phyloP scores from a whole-genome alignment of 2,113 vertebrate genomes.

The Octodon degus region DNA sequence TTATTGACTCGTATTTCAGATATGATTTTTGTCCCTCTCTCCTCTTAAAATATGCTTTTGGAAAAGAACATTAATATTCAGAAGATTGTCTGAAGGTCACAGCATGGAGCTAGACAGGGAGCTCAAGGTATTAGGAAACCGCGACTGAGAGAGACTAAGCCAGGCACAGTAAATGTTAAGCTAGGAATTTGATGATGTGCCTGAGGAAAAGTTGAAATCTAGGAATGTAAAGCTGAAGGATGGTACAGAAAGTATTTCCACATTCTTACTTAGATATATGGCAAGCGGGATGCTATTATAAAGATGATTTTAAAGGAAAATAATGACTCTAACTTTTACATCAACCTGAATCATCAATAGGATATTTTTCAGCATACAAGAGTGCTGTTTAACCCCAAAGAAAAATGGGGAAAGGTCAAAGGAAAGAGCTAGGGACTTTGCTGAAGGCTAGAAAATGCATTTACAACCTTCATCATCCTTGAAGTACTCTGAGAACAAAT shows the following conservation, averaged over 20 bases:
- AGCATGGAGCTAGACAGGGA: not conserved
- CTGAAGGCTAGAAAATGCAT: constrained; percentile 26
- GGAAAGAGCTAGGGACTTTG: constrained; percentile 40
- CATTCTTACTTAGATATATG: constrained; percentile 29
- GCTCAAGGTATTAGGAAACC: not conserved
- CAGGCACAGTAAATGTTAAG: not conserved
- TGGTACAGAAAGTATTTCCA: constrained; percentile 4
- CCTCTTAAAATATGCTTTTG: not conserved
- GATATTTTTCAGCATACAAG: constrained; percentile 30
- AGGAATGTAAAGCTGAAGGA: not conserved
- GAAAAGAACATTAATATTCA: not conserved
- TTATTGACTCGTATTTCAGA: not conserved
- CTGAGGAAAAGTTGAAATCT: not conserved
- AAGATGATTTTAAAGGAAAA: constrained; percentile 40
- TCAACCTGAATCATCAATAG: constrained; percentile 29
- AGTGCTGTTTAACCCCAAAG: not conserved
- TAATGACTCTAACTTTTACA: constrained; percentile 51
- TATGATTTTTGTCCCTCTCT: not conserved
- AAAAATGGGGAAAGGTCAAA: constrained; percentile 36
- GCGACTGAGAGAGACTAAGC: not conserved
- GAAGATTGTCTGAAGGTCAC: not conserved
- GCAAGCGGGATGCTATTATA: not conserved
- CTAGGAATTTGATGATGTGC: not conserved
- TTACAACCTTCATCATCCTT: constrained; percentile 53
- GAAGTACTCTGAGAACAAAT: constrained; percentile 71